phyloP scores from a whole-genome alignment of 2,797 vertebrate genomes.

The Coluber constrictor region DNA sequence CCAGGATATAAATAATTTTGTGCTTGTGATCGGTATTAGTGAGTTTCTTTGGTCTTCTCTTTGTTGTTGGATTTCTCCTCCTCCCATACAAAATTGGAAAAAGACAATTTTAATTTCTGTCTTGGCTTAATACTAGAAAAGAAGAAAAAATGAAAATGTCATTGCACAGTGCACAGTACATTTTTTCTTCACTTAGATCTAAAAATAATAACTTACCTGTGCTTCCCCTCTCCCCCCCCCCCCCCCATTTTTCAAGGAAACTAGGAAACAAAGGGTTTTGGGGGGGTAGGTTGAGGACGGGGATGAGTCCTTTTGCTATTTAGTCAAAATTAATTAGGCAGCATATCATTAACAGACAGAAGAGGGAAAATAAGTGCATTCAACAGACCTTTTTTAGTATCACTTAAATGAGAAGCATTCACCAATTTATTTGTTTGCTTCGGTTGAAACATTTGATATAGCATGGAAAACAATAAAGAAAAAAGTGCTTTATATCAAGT shows the following conservation, averaged over 20 bases:
- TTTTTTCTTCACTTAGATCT: not conserved
- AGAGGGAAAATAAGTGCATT: not conserved
- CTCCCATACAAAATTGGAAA: constrained; percentile 42
- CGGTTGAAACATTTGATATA: not conserved
- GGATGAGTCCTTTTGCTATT: not conserved
- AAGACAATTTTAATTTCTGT: constrained; percentile 32
- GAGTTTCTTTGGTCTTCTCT: constrained; percentile 51
- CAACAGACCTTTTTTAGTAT: not conserved
- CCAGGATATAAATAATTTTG: constrained; percentile 77
- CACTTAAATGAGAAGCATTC: not conserved
- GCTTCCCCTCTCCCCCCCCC: not conserved
- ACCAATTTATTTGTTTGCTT: not conserved
- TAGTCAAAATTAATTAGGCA: not conserved
- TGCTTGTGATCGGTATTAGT: constrained; percentile 73
- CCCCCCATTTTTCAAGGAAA: not conserved
- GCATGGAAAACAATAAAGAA: not conserved
- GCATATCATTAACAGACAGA: not conserved
- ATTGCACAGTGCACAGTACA: not conserved
- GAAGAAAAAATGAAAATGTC: not conserved
- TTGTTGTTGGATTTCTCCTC: constrained; percentile 46
- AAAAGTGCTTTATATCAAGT: not conserved
- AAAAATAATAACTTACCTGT: not conserved
- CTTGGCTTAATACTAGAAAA: not conserved
- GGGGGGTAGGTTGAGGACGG: not conserved
- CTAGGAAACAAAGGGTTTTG: not conserved